Conservation (phyloP, 1,140 invertebrate species). For the Pseudomyrmex flavicornis region DNA sequence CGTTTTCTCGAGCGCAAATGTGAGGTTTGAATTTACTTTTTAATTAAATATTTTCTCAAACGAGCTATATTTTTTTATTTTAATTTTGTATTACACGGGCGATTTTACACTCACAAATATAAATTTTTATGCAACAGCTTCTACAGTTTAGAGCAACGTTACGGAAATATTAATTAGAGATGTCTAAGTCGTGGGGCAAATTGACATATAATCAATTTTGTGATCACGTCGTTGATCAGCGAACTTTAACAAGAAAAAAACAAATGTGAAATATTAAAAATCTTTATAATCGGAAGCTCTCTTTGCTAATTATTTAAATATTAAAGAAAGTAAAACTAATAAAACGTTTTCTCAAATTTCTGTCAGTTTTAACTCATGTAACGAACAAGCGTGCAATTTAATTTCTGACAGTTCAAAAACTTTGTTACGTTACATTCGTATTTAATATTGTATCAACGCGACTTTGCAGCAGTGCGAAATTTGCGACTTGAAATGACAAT, state of each 20-base stretch:
- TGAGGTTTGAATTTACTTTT: slow-evolving; percentile 1
- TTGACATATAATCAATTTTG: slow-evolving; percentile 31
- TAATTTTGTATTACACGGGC: background rate
- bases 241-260: background rate
- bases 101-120: background rate
- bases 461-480: background rate
- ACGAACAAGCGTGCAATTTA: background rate
- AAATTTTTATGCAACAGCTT: background rate
- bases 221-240: slow-evolving; percentile 24
- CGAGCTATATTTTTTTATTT: too few species aligned
- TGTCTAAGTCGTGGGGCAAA: slow-evolving; percentile 3
- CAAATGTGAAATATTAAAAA: too few species aligned
- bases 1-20: background rate
- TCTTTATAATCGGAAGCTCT: too few species aligned
- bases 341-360: too few species aligned
- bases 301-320: too few species aligned
- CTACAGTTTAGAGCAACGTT: slow-evolving; percentile 7
- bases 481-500: slow-evolving; percentile 16
- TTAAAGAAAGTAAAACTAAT: too few species aligned
- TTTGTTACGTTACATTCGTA: background rate
- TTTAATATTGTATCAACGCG: background rate
- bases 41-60: too few species aligned
- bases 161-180: background rate
- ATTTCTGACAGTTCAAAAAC: slow-evolving; percentile 6
- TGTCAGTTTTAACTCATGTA: too few species aligned